Conservation (phyloP, 2,113 vertebrate species). For the Cebidichthys violaceus region DNA sequence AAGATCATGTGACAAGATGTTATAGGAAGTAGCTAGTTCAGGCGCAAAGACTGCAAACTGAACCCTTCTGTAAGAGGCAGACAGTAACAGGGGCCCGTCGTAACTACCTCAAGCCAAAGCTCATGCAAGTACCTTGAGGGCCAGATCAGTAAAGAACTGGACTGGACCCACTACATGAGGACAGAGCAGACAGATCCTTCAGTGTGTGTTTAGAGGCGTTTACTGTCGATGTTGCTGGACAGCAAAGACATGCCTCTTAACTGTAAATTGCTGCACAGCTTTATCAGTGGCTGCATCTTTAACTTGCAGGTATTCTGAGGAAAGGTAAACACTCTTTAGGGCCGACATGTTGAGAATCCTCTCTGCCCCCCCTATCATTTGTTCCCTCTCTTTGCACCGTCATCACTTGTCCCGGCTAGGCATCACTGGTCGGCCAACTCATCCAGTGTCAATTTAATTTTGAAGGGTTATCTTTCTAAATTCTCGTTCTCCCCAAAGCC, state of each 20-base stretch:
- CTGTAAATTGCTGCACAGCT: neutral
- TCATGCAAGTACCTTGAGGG: neutral
- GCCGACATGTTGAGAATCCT: neutral
- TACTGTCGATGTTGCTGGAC: slow-evolving; percentile 39
- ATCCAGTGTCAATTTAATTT: slow-evolving; percentile 58
- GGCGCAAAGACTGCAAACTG: neutral
- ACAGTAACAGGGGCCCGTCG: no score
- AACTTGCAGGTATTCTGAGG: neutral
- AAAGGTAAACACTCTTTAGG: neutral
- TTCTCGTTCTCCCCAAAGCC: slow-evolving; percentile 25
- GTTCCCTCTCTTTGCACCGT: slow-evolving; percentile 19
- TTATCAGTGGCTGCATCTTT: neutral
- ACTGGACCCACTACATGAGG: neutral
- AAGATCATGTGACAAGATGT: neutral
- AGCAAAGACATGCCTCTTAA: neutral
- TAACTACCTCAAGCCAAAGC: no score
- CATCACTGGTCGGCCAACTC: slow-evolving; percentile 42
- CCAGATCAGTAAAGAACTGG: neutral
- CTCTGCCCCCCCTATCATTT: slow-evolving; percentile 9
- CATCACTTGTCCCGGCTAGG: slow-evolving; percentile 34
- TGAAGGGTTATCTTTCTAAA: slow-evolving; percentile 59
- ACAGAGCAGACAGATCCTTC: neutral
- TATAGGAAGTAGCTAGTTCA: neutral
- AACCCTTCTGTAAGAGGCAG: neutral
- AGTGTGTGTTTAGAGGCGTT: slow-evolving; percentile 44